A percentile compares a stretch with the other conserved stretches of the same genome.
Evolutionary conservation across 92 coral and sea anemone genomes (phyloP).

Genomic region (Parazoanthus darwini): DNA sequence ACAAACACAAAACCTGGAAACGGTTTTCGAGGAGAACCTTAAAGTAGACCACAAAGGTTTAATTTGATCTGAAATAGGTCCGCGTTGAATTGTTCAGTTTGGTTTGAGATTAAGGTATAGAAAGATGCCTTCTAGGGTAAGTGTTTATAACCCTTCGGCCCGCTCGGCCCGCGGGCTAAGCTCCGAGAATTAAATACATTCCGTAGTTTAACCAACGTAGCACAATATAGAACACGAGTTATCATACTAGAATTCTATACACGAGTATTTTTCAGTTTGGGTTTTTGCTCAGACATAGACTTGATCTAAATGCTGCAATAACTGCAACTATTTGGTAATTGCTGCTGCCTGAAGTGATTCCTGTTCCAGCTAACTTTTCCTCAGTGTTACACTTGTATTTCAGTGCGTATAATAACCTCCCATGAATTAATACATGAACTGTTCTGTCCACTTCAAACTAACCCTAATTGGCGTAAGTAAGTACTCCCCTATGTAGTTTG

Average conservation of each 20-base stretch:
- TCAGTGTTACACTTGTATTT: neutral
- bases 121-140: no score
- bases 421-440: neutral
- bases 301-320: neutral
- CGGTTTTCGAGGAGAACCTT: no score
- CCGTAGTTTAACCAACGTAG: no score
- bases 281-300: neutral
- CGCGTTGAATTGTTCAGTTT: no score
- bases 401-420: neutral
- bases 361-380: neutral
- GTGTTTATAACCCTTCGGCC: no score
- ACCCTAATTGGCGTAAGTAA: neutral
- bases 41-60: no score
- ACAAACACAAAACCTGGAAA: neutral
- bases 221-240: neutral
- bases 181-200: no score
- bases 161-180: no score
- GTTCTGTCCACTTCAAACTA: neutral
- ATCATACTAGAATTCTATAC: neutral
- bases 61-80: no score
- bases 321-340: neutral
- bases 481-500: neutral
- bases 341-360: constrained; percentile 11
- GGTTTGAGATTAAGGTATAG: no score
- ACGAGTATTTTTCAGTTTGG: neutral